Evolutionary conservation across 2,888 invertebrate genomes (phyloP).

Genomic region (Drosophila atripex): DNA sequence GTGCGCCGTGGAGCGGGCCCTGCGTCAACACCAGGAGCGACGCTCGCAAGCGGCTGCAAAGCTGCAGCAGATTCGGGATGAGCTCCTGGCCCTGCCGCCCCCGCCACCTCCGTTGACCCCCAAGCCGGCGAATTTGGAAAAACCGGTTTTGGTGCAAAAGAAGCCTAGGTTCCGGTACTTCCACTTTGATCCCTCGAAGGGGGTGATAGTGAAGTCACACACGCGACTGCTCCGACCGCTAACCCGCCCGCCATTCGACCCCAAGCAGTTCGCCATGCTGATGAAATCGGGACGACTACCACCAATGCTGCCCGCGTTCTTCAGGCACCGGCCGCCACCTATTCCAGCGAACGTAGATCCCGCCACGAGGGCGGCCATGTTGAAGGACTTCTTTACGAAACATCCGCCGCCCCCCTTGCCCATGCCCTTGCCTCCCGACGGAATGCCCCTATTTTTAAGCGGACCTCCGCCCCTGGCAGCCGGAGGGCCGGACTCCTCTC

Average conservation of each 20-base stretch:
- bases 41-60: slow-evolving; percentile 52
- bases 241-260: slow-evolving; percentile 76
- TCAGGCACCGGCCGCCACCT: slow-evolving; percentile 68
- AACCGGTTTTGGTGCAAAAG: slow-evolving; percentile 76
- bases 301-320: slow-evolving; percentile 41
- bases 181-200: slow-evolving; percentile 80
- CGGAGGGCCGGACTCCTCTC: neutral
- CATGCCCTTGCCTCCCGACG: slow-evolving; percentile 13
- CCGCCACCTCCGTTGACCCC: slow-evolving; percentile 77
- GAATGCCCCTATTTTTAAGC: slow-evolving; percentile 67
- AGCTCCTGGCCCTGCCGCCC: slow-evolving; percentile 50
- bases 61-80: slow-evolving; percentile 44
- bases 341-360: slow-evolving; percentile 53
- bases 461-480: slow-evolving; percentile 71
- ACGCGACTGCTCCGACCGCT: slow-evolving; percentile 74
- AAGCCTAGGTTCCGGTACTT: slow-evolving; percentile 79
- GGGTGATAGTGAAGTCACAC: slow-evolving; percentile 79
- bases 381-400: slow-evolving; percentile 65
- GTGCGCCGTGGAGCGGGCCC: slow-evolving; percentile 64
- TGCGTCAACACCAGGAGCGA: slow-evolving; percentile 64
- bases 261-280: slow-evolving; percentile 72
- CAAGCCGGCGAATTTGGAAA: slow-evolving; percentile 71
- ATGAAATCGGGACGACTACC: slow-evolving; percentile 53
- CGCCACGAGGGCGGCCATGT: slow-evolving; percentile 53
- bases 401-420: slow-evolving; percentile 52